Evolutionary conservation across 2,888 invertebrate species (phyloP).

Genomic region (Dione vanillae): DNA sequence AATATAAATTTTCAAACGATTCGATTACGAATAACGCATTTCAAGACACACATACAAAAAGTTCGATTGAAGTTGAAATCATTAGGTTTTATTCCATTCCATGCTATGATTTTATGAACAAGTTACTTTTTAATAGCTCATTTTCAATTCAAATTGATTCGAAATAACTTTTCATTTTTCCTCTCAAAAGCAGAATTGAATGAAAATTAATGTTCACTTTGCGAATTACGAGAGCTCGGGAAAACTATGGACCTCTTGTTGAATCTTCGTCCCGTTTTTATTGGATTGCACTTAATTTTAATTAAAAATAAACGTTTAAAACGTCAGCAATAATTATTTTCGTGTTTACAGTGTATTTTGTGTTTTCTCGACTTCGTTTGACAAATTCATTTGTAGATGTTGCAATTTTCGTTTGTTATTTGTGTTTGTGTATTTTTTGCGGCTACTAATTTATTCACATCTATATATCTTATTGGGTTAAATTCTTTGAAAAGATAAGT

Average conservation of each 20-base stretch:
- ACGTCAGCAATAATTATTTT: constrained; percentile 22
- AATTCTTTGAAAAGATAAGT: too few relatives aligned
- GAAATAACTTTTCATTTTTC: constrained; percentile 38
- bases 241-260: constrained; percentile 33
- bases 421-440: neutral
- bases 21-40: neutral
- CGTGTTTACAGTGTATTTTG: constrained; percentile 12
- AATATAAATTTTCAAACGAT: neutral
- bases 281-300: constrained; percentile 28
- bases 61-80: constrained; percentile 5
- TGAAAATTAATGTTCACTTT: constrained; percentile 40
- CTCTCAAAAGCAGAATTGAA: constrained; percentile 36
- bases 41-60: neutral
- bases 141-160: constrained; percentile 44
- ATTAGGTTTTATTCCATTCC: neutral
- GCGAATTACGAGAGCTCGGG: constrained; percentile 29
- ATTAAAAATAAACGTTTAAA: constrained; percentile 26
- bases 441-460: too few relatives aligned
- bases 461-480: too few relatives aligned
- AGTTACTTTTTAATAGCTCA: constrained; percentile 41
- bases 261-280: constrained; percentile 23
- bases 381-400: neutral
- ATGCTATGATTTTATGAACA: constrained; percentile 19
- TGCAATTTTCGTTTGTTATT: neutral
- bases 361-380: neutral